phyloP scores from a whole-genome alignment of 2,888 invertebrate species.

The Melinaea marsaeus region DNA sequence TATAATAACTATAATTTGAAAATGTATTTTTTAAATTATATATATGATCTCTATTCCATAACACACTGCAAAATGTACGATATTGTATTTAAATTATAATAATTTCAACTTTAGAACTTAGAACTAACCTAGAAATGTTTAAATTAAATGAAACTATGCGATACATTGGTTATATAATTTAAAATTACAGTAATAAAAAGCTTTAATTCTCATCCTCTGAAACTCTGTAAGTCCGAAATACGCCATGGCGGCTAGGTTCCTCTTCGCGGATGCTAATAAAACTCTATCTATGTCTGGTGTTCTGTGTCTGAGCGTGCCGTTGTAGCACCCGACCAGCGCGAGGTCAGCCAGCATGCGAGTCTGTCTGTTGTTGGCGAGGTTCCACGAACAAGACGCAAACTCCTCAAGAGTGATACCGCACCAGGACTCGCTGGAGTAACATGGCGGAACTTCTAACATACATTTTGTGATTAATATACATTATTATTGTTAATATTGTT shows the following conservation, averaged over 20 bases:
- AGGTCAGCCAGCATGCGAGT: conserved; percentile 98
- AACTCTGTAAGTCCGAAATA: conserved; percentile 98
- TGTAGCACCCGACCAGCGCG: conserved; percentile 96
- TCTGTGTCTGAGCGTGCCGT: conserved; percentile 84
- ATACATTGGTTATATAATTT: neutral
- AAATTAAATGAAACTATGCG: too few species aligned
- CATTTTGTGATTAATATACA: neutral
- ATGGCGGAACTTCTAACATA: conserved; percentile 87
- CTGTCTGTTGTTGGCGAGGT: conserved; percentile 97
- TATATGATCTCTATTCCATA: too few species aligned
- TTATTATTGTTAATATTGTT: too few species aligned
- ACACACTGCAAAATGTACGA: too few species aligned
- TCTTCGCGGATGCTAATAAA: conserved; percentile 96
- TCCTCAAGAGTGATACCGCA: conserved; percentile 92
- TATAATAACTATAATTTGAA: too few species aligned
- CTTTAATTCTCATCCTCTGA: conserved; percentile 83
- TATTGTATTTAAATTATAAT: too few species aligned
- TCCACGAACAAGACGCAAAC: conserved; percentile 94
- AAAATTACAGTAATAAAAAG: neutral
- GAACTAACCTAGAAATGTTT: too few species aligned
- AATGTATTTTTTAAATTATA: too few species aligned
- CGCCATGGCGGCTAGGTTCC: conserved; percentile 95
- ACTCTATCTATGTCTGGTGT: conserved; percentile 87
- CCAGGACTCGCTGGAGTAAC: conserved; percentile 89
- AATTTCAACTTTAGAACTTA: too few species aligned